These are phyloP conservation scores for Bibio marci DNA, from an alignment of 2,888 invertebrate species.

Conservation along the genomic window DNA sequence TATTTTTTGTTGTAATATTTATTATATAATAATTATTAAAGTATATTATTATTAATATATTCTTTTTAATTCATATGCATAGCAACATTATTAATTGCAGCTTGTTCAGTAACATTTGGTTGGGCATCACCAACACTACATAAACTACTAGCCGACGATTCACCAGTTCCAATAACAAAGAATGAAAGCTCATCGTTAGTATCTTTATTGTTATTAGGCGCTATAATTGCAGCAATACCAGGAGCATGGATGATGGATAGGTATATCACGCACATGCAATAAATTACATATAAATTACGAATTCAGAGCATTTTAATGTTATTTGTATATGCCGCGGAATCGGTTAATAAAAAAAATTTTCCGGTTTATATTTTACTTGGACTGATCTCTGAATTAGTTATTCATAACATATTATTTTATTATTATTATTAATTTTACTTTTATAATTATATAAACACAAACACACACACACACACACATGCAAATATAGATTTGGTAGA, in stretches of 20 bases:
- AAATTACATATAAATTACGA: neutral
- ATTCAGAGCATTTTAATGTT: too few relatives aligned
- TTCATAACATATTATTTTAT: too few relatives aligned
- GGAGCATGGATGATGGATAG: conserved; percentile 42
- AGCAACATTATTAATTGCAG: conserved; percentile 35
- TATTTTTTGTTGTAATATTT: too few relatives aligned
- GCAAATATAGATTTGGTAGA: conserved; percentile 38
- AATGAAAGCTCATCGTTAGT: conserved; percentile 47
- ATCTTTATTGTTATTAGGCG: conserved; percentile 43
- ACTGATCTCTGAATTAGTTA: too few relatives aligned
- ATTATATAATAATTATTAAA: too few relatives aligned
- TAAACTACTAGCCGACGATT: conserved; percentile 30
- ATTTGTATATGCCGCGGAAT: too few relatives aligned
- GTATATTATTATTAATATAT: too few relatives aligned
- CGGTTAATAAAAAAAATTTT: too few relatives aligned
- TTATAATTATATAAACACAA: too few relatives aligned
- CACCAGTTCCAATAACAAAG: conserved; percentile 34
- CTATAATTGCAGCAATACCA: conserved; percentile 42
- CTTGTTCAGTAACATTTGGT: conserved; percentile 36
- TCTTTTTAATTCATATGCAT: conserved; percentile 8
- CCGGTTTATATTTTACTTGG: too few relatives aligned
- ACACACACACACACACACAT: too few relatives aligned
- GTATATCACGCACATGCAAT: neutral
- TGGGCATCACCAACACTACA: conserved; percentile 46
- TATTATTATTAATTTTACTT: too few relatives aligned